Base-by-base conservation (phyloP, 2,888 invertebrate genomes). In the Idaea straminata region DNA sequence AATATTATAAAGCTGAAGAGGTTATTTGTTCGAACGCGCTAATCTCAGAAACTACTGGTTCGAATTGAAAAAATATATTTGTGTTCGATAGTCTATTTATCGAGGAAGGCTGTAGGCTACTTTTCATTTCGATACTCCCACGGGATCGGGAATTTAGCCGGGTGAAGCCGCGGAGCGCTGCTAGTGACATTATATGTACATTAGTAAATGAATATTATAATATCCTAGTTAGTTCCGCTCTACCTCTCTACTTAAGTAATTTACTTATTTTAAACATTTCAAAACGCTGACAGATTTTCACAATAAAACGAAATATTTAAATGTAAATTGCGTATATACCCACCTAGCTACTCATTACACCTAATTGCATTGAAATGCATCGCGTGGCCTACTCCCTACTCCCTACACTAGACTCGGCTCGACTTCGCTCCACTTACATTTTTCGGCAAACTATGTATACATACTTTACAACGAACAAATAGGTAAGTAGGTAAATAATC, bases 301-400 rank as follows among this genome's bases (percentile, higher is more conserved):
- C 47, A 47, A 47, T 47, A 47, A 47, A 13, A 47, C 47, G 13
- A 47, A 47, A 47, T 47, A 10, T 47, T 47, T 47, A 47, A 47
- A 47, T 7, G 72, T 66, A 64, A 68, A 67, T 71, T 59, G 68
- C 64, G 66, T 35, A 25, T 25, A 3, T 25, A 25, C 25, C 3
- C 25, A 3, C 25, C 25, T 25, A 25, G 2, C 25, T 25, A 47
- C 57, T 70, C 66, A 69, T 67, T 67, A 69, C 68, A 62, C 67
- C 35, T 15, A 67, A 68, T 70, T 66, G 70, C 70, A 47, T 47
- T 47, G 47, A 64, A 7, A 58, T 62, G 64, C 61, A 61, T 67
- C 72, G 67, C 70, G 67, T 65, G 72, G 69, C 68, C 70, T 72
- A 73, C 69, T 70, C 61, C 13, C 15, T 5, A 7, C 1, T 36